Evolutionary conservation across 2,113 vertebrate species (phyloP).

Genomic region (Engystomops pustulosus): DNA sequence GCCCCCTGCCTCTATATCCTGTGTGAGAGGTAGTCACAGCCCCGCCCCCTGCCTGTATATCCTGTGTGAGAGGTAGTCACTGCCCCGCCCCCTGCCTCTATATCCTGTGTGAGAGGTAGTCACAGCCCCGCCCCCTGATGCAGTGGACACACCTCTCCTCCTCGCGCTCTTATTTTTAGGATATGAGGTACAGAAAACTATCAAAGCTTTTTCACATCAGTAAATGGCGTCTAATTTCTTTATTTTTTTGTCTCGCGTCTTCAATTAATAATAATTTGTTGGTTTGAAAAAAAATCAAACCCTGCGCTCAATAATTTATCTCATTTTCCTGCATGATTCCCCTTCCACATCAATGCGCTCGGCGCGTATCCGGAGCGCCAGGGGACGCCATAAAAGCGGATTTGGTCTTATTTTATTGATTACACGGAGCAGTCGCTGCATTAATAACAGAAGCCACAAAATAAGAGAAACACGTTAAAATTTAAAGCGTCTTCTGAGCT

Average conservation of each 20-base stretch:
- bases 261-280: slow-evolving; percentile 60
- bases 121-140: neutral
- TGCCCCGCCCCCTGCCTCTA: neutral
- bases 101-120: neutral
- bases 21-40: no score
- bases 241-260: slow-evolving; percentile 41
- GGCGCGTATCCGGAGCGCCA: slow-evolving; percentile 39
- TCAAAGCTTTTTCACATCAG: slow-evolving; percentile 15
- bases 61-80: neutral
- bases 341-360: slow-evolving; percentile 53
- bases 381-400: slow-evolving; percentile 56
- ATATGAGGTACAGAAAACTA: neutral
- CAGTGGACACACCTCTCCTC: neutral
- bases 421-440: slow-evolving; percentile 53
- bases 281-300: slow-evolving; percentile 56
- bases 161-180: neutral
- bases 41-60: no score
- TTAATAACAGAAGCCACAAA: slow-evolving; percentile 47
- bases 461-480: slow-evolving; percentile 44
- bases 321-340: slow-evolving; percentile 55
- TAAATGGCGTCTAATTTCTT: slow-evolving; percentile 21
- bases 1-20: neutral
- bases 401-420: slow-evolving; percentile 60
- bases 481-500: slow-evolving; percentile 40
- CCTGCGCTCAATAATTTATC: slow-evolving; percentile 53